A percentile compares a stretch with the other conserved stretches of the same genome.
phyloP scores from a whole-genome alignment of 2,797 vertebrate genomes.

The Cirrhinus mrigala region DNA sequence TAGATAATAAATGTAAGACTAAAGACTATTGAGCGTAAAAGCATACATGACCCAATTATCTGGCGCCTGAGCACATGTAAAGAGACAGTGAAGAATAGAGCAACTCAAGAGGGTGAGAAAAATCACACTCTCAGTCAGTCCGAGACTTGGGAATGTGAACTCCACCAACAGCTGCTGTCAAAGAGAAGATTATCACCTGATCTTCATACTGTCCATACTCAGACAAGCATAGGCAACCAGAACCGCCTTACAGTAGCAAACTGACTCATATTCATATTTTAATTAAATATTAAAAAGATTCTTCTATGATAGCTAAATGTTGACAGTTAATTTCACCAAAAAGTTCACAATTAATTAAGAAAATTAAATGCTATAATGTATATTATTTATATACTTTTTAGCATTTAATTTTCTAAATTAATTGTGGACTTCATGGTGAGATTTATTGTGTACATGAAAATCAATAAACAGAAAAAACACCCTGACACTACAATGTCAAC shows the following conservation, averaged over 20 bases:
- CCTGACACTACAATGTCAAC: too few relatives aligned
- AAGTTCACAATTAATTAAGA: too few relatives aligned
- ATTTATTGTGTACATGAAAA: too few relatives aligned
- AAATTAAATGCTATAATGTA: background rate
- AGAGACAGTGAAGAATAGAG: conserved; percentile 36
- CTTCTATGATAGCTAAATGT: background rate
- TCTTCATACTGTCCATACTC: conserved; percentile 27
- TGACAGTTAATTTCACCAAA: background rate
- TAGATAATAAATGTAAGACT: background rate
- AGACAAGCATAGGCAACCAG: background rate
- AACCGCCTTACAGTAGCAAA: conserved; percentile 23
- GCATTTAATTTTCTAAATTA: too few relatives aligned
- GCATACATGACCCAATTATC: background rate
- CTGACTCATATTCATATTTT: background rate
- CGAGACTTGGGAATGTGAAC: conserved; percentile 21
- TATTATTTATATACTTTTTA: too few relatives aligned
- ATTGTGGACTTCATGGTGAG: too few relatives aligned
- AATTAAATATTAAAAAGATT: background rate
- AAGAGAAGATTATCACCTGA: conserved; percentile 50
- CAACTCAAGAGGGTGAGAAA: conserved; percentile 34
- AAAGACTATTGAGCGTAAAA: background rate
- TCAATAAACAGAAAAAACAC: too few relatives aligned
- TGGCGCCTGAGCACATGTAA: background rate
- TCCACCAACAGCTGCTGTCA: conserved; percentile 43
- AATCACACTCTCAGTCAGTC: conserved; percentile 38